phyloP scores from a whole-genome alignment of 2,888 invertebrate genomes.

The Melinaea menophilus region DNA sequence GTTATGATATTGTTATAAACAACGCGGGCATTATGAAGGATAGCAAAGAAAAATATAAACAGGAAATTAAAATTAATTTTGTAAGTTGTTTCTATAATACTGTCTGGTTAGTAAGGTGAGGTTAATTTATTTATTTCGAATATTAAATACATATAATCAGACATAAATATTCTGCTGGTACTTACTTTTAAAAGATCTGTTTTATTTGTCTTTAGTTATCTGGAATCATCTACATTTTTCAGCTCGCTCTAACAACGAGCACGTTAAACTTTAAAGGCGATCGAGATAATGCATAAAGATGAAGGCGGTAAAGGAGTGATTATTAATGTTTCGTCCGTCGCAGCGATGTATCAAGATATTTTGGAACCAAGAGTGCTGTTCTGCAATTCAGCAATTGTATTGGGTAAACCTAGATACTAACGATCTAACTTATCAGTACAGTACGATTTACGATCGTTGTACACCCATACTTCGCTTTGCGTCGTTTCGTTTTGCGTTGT shows the following conservation, averaged over 20 bases:
- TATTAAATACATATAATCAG: slow-evolving; percentile 4
- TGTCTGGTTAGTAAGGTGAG: no score
- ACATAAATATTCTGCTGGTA: neutral
- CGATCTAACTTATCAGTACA: no score
- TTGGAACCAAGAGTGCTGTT: slow-evolving; percentile 38
- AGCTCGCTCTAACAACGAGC: slow-evolving; percentile 36
- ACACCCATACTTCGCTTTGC: no score
- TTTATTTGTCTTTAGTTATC: no score
- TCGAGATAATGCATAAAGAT: slow-evolving; percentile 41
- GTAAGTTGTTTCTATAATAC: slow-evolving; percentile 37
- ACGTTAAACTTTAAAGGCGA: slow-evolving; percentile 39
- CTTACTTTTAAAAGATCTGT: no score
- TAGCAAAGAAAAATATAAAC: slow-evolving; percentile 39
- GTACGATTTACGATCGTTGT: no score
- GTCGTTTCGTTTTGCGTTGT: no score
- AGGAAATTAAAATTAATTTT: slow-evolving; percentile 47
- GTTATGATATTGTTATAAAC: slow-evolving; percentile 49
- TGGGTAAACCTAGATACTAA: slow-evolving; percentile 29
- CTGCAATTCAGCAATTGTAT: slow-evolving; percentile 41
- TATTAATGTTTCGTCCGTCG: slow-evolving; percentile 39
- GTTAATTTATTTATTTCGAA: neutral
- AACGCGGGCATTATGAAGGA: slow-evolving; percentile 55
- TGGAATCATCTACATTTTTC: neutral
- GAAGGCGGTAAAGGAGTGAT: slow-evolving; percentile 39
- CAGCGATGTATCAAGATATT: slow-evolving; percentile 36